Evolutionary conservation across 2,113 vertebrate species (phyloP), one percentile per base, ranked within the genome.

Genomic region (Pipra filicauda): DNA sequence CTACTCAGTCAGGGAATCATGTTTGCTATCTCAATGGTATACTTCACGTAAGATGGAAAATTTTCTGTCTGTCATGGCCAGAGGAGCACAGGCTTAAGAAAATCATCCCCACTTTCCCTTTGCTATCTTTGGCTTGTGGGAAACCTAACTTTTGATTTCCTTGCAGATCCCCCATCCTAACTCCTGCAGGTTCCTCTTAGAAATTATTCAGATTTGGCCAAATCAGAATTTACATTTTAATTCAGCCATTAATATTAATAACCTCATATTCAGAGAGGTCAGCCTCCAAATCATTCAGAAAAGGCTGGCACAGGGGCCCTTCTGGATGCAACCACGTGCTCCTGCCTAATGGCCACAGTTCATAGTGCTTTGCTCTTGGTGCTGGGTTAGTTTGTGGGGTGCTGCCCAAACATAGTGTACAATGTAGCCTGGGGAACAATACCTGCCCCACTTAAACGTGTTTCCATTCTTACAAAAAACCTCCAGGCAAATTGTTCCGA

Each of bases 381-480:
- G 64, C 21, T 35, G 57, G 43, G 7, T 51, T 74, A 19, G 48
- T 91, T 39, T 35, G 30, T 4, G 51, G 33, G 51, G 7, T 28
- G 55, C 71, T 66, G 43, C 67, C 52, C n/a, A 41, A 49, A 57
- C 0, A 2, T 21, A 39, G 52, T 1, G 0, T 18, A 15, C 11
- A 4, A 5, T 0, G 3, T 27, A 71, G 23, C 18, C 55, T 22
- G 23, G 18, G 54, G 77, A 14, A 67, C 41, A 27, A 14, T 5
- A 52, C 4, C 23, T 18, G 33, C 48, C 21, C 48, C n/a, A 24
- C 43, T 77, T 59, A 65, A 89, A 78, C 0, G 0, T 5, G 33
- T 30, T 73, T 59, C 18, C 35, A 15, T 39, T 55, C 66, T 44
- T 35, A 48, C 9, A 51, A 54, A 54, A 51, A 70, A 31, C 33